Evolutionary conservation across 1,140 invertebrate genomes (phyloP).

Genomic region (Drosophila malerkotliana): DNA sequence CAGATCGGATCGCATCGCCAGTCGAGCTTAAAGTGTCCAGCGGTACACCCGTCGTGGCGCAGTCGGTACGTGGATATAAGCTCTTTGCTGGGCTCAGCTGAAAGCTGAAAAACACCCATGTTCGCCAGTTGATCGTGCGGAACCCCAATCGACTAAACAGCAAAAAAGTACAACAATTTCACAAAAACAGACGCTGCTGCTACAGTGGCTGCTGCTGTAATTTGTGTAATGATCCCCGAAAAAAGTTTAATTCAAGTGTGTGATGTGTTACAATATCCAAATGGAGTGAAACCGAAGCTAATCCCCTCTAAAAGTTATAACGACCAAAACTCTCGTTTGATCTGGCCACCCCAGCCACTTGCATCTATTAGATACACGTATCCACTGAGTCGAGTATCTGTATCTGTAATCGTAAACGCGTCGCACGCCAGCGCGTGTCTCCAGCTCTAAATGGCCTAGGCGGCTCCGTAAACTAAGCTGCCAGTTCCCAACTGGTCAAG

Average conservation of each 20-base stretch:
- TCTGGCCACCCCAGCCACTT: constrained; percentile 5
- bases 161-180: constrained; percentile 2
- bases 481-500: constrained; percentile 41
- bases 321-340: background rate
- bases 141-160: constrained; percentile 34
- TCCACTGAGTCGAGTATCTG: constrained; percentile 35
- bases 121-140: constrained; percentile 59
- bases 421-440: constrained; percentile 63
- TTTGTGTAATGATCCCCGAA: constrained; percentile 48
- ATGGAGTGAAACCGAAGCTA: constrained; percentile 5
- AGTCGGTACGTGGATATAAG: constrained; percentile 37
- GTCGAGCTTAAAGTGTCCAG: constrained; percentile 52
- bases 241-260: constrained; percentile 48
- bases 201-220: constrained; percentile 43
- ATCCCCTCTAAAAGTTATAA: constrained; percentile 14
- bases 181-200: constrained; percentile 27
- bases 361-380: constrained; percentile 39
- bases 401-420: constrained; percentile 50
- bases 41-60: constrained; percentile 50
- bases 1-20: constrained; percentile 36
- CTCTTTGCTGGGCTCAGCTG: constrained; percentile 12
- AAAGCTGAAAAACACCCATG: constrained; percentile 22
- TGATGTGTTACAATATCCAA: constrained; percentile 27
- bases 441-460: constrained; percentile 38
- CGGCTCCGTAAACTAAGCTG: constrained; percentile 22